Percentiles rank a stretch among this genome's conserved stretches.
phyloP scores from a whole-genome alignment of 2,113 vertebrate genomes.

The Xerus inauris region DNA sequence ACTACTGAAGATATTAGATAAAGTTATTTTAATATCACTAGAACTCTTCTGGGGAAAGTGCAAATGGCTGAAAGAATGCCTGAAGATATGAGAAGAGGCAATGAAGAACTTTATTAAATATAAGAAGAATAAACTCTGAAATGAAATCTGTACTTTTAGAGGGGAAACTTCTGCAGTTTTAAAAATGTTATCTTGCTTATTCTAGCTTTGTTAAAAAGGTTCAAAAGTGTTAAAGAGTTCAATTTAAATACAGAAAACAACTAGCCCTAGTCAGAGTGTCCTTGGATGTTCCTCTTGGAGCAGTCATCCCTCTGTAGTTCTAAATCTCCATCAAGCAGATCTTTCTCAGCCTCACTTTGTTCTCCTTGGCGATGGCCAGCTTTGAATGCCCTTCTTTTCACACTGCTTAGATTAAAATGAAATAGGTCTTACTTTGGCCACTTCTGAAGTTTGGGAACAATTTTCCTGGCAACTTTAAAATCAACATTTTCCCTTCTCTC shows the following conservation, averaged over 20 bases:
- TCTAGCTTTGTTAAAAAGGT: neutral
- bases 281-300: no score
- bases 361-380: neutral
- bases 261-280: no score
- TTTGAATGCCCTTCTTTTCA: neutral
- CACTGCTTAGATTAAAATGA: neutral
- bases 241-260: neutral
- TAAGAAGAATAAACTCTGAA: neutral
- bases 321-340: no score
- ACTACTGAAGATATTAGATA: neutral
- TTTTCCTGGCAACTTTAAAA: conserved; percentile 7
- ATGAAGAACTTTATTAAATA: neutral
- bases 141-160: neutral
- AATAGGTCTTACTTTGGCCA: no score
- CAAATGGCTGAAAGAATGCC: conserved; percentile 19
- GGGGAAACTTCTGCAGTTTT: neutral
- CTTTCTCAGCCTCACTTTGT: no score
- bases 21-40: conserved; percentile 39
- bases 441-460: neutral
- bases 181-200: neutral
- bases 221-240: neutral
- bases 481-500: neutral
- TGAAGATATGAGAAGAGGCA: neutral
- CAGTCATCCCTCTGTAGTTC: no score
- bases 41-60: neutral